Conservation (phyloP, 2,113 vertebrate genomes). For the Corythaixoides concolor region DNA sequence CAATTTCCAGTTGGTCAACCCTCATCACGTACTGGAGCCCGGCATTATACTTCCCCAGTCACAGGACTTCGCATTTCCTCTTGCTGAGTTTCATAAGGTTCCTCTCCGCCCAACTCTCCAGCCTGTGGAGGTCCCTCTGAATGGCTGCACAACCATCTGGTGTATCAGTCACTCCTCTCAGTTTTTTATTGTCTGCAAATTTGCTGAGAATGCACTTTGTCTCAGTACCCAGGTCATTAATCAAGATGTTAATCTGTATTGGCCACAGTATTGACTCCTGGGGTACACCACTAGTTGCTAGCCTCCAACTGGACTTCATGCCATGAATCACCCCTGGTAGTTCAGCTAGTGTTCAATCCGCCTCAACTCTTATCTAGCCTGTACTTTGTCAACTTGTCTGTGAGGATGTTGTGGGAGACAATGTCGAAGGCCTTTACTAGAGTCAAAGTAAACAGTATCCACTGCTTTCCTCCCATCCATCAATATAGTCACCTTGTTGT, state of each 20-base stretch:
- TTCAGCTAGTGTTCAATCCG: not conserved
- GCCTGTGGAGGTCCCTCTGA: not conserved
- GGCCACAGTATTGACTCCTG: not conserved
- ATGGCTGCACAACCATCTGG: not conserved
- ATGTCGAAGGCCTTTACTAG: not conserved
- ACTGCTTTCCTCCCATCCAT: not conserved
- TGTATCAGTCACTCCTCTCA: not conserved
- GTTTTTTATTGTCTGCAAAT: accelerated
- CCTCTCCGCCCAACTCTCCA: not conserved
- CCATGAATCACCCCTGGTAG: not conserved
- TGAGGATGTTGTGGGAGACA: not conserved
- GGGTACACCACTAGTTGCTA: not conserved
- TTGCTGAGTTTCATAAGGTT: not conserved
- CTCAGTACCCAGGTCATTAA: not conserved
- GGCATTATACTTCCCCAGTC: not conserved
- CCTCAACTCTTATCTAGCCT: not conserved
- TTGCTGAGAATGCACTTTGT: not conserved
- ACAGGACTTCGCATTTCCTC: not conserved
- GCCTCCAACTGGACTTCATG: not conserved
- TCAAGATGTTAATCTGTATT: not conserved
- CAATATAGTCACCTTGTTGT: not conserved
- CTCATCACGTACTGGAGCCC: not conserved
- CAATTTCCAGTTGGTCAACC: not conserved
- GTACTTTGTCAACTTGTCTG: not conserved
- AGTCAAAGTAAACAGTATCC: not conserved